Conservation (phyloP, 2,888 invertebrate species). For the Pharmacophagus antenor region DNA sequence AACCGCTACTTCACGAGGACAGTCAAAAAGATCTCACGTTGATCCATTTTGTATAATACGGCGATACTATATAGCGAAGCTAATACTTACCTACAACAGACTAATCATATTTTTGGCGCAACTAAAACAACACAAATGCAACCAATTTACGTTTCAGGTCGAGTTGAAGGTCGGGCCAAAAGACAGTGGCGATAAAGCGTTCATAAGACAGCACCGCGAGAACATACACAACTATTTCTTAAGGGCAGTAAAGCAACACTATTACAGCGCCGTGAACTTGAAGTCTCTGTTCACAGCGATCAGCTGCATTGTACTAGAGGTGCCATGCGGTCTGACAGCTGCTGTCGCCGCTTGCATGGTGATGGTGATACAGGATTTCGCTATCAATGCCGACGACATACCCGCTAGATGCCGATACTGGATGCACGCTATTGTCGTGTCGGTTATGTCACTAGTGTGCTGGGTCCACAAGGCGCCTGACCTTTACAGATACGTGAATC, state of each 20-base stretch:
- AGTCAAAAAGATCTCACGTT: too few relatives aligned
- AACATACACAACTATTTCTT: slow-evolving; percentile 62
- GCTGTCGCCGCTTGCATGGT: slow-evolving; percentile 79
- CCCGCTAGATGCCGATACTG: slow-evolving; percentile 65
- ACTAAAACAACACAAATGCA: too few relatives aligned
- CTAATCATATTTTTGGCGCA: too few relatives aligned
- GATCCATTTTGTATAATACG: too few relatives aligned
- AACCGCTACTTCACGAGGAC: too few relatives aligned
- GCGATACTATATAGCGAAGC: too few relatives aligned
- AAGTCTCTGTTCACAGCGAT: slow-evolving; percentile 78
- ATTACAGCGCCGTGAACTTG: slow-evolving; percentile 67
- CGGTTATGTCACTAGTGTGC: slow-evolving; percentile 82
- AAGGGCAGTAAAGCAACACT: slow-evolving; percentile 68
- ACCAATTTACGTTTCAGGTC: slow-evolving; percentile 54
- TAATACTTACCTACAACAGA: too few relatives aligned
- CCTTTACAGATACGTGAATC: slow-evolving; percentile 80
- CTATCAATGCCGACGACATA: slow-evolving; percentile 59
- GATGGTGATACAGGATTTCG: slow-evolving; percentile 82
- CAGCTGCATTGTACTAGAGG: slow-evolving; percentile 78
- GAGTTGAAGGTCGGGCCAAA: slow-evolving; percentile 61
- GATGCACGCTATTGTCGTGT: slow-evolving; percentile 81
- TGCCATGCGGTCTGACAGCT: slow-evolving; percentile 83
- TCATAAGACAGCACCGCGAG: slow-evolving; percentile 73
- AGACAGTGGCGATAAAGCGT: slow-evolving; percentile 69
- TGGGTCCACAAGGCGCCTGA: slow-evolving; percentile 81